Percentiles rank a stretch among this genome's conserved stretches.
phyloP scores from a whole-genome alignment of 1,140 invertebrate genomes.

The Cherax destructor region DNA sequence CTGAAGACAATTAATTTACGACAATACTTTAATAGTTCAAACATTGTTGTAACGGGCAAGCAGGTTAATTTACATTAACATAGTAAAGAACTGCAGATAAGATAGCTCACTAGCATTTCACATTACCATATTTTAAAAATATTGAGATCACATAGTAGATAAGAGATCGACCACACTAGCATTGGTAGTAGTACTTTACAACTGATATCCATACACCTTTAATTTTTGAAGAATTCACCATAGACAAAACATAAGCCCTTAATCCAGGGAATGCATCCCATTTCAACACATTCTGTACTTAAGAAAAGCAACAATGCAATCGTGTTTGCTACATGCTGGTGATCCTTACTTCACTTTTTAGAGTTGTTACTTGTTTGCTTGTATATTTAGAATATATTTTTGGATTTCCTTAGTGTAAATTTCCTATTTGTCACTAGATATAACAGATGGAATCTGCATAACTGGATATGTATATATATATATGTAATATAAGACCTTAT shows the following conservation, averaged over 20 bases:
- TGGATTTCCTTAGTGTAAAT: constrained; percentile 16
- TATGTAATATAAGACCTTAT: neutral
- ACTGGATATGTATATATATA: neutral
- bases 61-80: neutral
- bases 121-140: neutral
- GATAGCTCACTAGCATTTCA: neutral
- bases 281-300: neutral
- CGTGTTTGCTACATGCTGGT: neutral
- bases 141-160: neutral
- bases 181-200: neutral
- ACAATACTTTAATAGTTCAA: constrained; percentile 8
- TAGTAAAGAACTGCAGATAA: neutral
- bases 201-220: neutral
- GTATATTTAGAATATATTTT: constrained; percentile 19
- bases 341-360: constrained; percentile 7
- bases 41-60: neutral
- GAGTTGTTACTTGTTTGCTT: constrained; percentile 16
- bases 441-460: neutral
- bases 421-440: neutral
- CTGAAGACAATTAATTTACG: neutral
- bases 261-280: neutral
- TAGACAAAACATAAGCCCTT: neutral
- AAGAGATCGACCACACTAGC: neutral
- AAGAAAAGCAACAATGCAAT: neutral
- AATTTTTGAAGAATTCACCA: neutral